A percentile compares a stretch with the other conserved stretches of the same genome.
These are phyloP conservation scores for zebrafish (Danio rerio) DNA, from an alignment of 2,113 vertebrate genomes.

Conservation along the genomic window GRCz12tu NC_133189.1:56494501-56495000, in stretches of 20 bases:
- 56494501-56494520: conserved; percentile 58
- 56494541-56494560: neutral
- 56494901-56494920: conserved; percentile 25
- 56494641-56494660: conserved; percentile 57
- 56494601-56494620: conserved; percentile 52
- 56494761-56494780: conserved; percentile 56
- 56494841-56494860: conserved; percentile 50
- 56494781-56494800: conserved; percentile 30
- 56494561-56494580: conserved; percentile 47
- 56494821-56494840: conserved; percentile 58
- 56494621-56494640: conserved; percentile 56
- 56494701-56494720: conserved; percentile 55
- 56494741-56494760: conserved; percentile 59
- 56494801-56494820: conserved; percentile 49
- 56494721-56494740: conserved; percentile 44
- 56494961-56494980: no score
- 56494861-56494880: neutral
- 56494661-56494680: conserved; percentile 49
- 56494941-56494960: no score
- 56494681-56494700: conserved; percentile 51
- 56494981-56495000: no score
- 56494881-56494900: conserved; percentile 36
- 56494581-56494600: conserved; percentile 55
- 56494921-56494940: neutral
- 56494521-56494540: conserved; percentile 50